Evolutionary conservation across 2,113 vertebrate species (phyloP), one percentile per base, ranked within the genome.

Genomic region (Crypturellus undulatus): DNA sequence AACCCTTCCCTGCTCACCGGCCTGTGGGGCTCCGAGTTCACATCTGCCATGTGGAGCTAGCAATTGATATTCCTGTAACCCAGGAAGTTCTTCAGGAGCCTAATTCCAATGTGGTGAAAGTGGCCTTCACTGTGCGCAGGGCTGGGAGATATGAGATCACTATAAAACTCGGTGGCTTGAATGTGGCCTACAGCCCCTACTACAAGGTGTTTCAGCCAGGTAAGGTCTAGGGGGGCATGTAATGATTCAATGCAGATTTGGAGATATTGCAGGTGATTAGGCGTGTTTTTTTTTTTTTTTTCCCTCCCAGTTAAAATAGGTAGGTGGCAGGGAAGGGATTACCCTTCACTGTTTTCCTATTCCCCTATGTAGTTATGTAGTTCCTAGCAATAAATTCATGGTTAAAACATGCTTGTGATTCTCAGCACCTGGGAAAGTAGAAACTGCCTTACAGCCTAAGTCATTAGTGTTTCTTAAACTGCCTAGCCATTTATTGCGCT

Each of bases 201-300:
- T 99, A 99, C 97, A 99, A 99, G 96, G 98, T 99, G 90, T 99
- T 99, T 96, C 99, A 99, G 95, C 98, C 99, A 98, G 99, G 99
- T 99, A 98, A 94, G 95, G 84, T 87, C 42, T 68, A 49, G 81
- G 36, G 54, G 62, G 59, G 40, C 51, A 43, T 86, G 42, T 83
- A 60, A 52, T 77, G 45, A 81, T 51, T 83, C 38, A 77, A 64
- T 73, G 12, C 79, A 79, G 81, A 67, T 75, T 60, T 90, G 60
- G 62, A 79, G 51, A 19, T 92, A 32, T 45, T 71, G 22, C 65
- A 81, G 49, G 58, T 30, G 45, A 11, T 90, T 65, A 84, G 58
- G 30, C 75, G 43, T 75, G 83, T 12, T 22, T 49, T 49, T 49
- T 49, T 49, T 49, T 43, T 10, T 47, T 20, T 49, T 22, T 22